A percentile compares a stretch with the other conserved stretches of the same genome.
Evolutionary conservation across 1,140 invertebrate species (phyloP).

Genomic region (Drosophila subpulchrella): DNA sequence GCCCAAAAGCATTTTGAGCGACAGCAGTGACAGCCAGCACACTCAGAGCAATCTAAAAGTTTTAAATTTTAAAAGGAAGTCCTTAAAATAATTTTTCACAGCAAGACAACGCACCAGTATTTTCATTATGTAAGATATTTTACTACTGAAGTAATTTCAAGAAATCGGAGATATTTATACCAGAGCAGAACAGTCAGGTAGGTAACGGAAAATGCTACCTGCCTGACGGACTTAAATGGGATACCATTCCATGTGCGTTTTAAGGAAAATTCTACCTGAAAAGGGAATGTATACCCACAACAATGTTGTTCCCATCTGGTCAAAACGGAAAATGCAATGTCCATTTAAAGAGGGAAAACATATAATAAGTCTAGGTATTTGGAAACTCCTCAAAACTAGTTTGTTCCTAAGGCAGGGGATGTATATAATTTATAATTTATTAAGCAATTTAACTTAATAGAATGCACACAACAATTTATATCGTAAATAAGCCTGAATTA

Average conservation of each 20-base stretch:
- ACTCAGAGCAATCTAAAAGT: background rate
- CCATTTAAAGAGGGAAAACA: background rate
- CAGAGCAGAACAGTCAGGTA: background rate
- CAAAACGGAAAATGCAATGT: background rate
- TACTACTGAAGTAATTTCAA: background rate
- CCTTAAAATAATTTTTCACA: background rate
- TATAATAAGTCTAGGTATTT: background rate
- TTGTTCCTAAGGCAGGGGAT: no score
- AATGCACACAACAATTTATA: no score
- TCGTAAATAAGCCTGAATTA: no score
- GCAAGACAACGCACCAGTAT: background rate
- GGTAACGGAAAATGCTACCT: background rate
- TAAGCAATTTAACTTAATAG: no score
- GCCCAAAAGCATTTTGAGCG: background rate
- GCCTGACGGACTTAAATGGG: background rate
- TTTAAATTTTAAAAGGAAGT: background rate
- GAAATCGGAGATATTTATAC: background rate
- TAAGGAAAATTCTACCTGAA: background rate
- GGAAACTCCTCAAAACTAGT: no score
- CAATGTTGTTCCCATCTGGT: background rate
- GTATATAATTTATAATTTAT: no score
- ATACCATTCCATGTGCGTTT: background rate
- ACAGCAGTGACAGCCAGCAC: background rate
- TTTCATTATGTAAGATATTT: background rate
- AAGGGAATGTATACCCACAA: background rate